Percentiles rank a stretch among this genome's conserved stretches.
These are phyloP conservation scores for Petrocephalus microphthalmus DNA, from an alignment of 2,113 vertebrate genomes.

Conservation along the genomic window DNA sequence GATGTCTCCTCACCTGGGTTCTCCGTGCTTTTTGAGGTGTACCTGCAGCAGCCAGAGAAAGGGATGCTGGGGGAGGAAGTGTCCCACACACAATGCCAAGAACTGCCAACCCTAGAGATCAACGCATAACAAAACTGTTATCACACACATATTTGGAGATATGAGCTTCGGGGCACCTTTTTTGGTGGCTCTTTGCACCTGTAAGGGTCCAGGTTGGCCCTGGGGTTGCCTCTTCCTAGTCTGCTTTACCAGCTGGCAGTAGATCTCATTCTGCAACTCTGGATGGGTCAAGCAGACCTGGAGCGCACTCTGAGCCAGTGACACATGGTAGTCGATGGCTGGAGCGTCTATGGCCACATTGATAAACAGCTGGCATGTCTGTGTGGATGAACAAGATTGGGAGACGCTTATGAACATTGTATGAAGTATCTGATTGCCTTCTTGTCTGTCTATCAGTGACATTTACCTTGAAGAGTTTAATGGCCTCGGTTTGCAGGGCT, in stretches of 20 bases:
- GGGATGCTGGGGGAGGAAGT: conserved; percentile 90
- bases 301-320: conserved; percentile 89
- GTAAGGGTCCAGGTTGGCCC: conserved; percentile 75
- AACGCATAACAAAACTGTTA: neutral
- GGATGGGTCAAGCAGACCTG: conserved; percentile 90
- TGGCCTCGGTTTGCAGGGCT: conserved; percentile 91
- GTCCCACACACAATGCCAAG: conserved; percentile 82
- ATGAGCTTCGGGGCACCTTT: conserved; percentile 18
- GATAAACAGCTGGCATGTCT: conserved; percentile 98
- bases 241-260: conserved; percentile 94
- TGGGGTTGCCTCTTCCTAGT: conserved; percentile 77
- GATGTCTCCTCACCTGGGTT: conserved; percentile 69
- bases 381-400: conserved; percentile 29
- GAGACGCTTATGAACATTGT: neutral
- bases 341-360: conserved; percentile 91
- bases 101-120: conserved; percentile 86
- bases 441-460: neutral
- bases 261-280: conserved; percentile 95
- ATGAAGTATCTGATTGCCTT: neutral
- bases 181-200: conserved; percentile 64
- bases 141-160: neutral
- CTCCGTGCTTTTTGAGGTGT: conserved; percentile 82
- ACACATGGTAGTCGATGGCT: conserved; percentile 95
- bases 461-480: conserved; percentile 94
- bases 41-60: conserved; percentile 90